Evolutionary conservation across 1,140 invertebrate genomes (phyloP).

Genomic region (Gryllus bimaculatus): DNA sequence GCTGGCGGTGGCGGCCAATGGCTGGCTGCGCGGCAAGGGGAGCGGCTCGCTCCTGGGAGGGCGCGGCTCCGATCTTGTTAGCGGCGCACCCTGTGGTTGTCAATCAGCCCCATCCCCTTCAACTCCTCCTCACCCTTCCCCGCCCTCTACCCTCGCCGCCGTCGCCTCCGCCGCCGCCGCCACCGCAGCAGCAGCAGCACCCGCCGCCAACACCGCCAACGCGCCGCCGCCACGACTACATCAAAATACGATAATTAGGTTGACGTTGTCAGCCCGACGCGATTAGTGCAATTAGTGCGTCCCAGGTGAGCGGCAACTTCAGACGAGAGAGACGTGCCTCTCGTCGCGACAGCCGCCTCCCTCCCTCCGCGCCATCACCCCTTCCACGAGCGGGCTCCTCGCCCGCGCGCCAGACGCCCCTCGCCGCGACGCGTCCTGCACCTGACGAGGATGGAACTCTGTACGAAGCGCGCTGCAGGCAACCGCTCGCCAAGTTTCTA

Average conservation of each 20-base stretch:
- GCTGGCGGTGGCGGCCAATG: too few relatives aligned
- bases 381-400: neutral
- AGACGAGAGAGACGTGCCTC: neutral
- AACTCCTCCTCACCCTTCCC: neutral
- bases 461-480: neutral
- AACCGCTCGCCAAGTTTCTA: too few relatives aligned
- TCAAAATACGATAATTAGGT: conserved; percentile 5
- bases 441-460: neutral
- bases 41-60: neutral
- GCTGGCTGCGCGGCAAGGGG: neutral
- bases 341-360: neutral
- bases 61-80: conserved; percentile 1
- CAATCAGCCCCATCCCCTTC: neutral
- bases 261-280: conserved; percentile 4
- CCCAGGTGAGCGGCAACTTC: conserved; percentile 8
- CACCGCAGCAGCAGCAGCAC: neutral
- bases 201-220: neutral
- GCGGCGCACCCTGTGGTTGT: conserved; percentile 10
- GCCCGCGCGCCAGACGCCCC: too few relatives aligned
- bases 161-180: neutral
- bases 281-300: conserved; percentile 10
- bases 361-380: neutral
- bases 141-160: neutral
- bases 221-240: neutral
- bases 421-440: neutral